These are phyloP conservation scores for Eulemur mongoz DNA, from an alignment of 2,797 vertebrate species.

Conservation along the genomic window DNA sequence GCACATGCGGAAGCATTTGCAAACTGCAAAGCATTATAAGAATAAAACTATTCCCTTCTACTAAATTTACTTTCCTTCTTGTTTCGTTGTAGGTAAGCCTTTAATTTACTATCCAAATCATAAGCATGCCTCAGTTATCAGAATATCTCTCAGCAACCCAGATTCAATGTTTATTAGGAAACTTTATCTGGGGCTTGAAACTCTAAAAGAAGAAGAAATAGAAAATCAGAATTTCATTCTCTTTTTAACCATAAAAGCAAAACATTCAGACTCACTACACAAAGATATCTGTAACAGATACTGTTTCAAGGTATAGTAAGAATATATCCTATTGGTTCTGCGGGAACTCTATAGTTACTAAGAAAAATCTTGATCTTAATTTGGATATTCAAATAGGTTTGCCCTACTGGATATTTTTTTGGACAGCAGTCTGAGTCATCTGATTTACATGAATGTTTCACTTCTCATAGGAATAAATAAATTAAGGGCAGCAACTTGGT, in stretches of 20 bases:
- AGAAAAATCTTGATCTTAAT: conserved; percentile 25
- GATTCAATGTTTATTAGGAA: background rate
- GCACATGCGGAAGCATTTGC: background rate
- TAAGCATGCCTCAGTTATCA: background rate
- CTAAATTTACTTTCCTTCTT: background rate
- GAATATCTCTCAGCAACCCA: background rate
- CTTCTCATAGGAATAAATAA: conserved; percentile 24
- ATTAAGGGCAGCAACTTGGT: background rate
- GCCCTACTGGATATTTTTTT: background rate
- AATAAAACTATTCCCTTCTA: conserved; percentile 3
- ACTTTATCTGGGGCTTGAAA: background rate
- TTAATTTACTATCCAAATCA: background rate
- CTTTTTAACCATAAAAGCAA: background rate
- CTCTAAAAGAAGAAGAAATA: conserved; percentile 13
- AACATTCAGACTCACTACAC: background rate
- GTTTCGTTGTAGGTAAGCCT: background rate
- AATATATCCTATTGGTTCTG: background rate
- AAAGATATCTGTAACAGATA: background rate
- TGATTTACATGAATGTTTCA: background rate
- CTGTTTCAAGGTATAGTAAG: background rate
- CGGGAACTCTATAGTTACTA: background rate
- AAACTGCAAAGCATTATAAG: background rate
- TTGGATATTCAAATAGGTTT: conserved; percentile 34
- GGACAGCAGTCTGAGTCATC: background rate
- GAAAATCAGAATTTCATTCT: background rate